Conservation (phyloP, 2,113 vertebrate genomes). For the Pangasianodon gigas region DNA sequence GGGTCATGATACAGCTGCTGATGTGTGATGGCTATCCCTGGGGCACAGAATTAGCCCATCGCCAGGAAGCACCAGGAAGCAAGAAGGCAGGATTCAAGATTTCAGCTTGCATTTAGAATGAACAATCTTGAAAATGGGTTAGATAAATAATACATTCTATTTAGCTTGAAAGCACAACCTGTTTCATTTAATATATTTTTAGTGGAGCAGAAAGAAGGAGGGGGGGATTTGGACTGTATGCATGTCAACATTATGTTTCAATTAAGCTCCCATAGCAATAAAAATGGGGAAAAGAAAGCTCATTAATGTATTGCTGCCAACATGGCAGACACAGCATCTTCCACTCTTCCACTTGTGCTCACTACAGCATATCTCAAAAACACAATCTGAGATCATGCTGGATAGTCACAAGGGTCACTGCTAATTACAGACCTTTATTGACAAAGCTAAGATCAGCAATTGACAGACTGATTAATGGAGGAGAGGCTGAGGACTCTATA, state of each 20-base stretch:
- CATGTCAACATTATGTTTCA: neutral
- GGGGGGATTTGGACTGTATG: neutral
- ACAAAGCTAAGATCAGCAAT: slow-evolving; percentile 28
- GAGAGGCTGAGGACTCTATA: slow-evolving; percentile 14
- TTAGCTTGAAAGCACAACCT: neutral
- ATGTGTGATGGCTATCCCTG: slow-evolving; percentile 11
- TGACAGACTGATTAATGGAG: slow-evolving; percentile 43
- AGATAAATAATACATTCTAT: neutral
- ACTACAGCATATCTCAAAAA: neutral
- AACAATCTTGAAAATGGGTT: neutral
- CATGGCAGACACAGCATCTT: neutral
- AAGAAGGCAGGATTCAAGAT: neutral
- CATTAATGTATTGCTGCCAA: neutral
- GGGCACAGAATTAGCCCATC: slow-evolving; percentile 26
- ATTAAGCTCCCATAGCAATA: neutral
- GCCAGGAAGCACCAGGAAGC: slow-evolving; percentile 5
- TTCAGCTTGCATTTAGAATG: neutral
- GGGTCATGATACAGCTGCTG: slow-evolving; percentile 25
- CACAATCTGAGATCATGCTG: neutral
- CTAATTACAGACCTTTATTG: slow-evolving; percentile 47
- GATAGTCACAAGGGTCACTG: slow-evolving; percentile 12
- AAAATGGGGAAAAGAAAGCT: neutral
- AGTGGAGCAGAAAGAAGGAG: neutral
- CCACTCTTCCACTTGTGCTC: neutral
- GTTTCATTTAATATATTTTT: neutral